Evolutionary conservation across 2,888 invertebrate species (phyloP), one percentile per base, ranked within the genome.

Genomic region (Diaperis boleti): DNA sequence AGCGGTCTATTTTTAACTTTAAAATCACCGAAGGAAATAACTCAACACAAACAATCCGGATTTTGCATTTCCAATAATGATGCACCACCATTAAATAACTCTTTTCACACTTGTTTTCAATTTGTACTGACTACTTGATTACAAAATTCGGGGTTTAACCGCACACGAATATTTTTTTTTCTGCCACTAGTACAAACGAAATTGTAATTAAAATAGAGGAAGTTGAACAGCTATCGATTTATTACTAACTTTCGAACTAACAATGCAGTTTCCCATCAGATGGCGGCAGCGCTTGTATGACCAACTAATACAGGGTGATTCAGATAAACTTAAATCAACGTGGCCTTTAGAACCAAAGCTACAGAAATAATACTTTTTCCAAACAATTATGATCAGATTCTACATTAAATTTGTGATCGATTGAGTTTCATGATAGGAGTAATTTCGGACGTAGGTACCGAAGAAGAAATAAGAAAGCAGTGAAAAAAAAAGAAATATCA

Each of bases 221-320:
- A 15, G 47, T 47, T 47, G 31, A n/a, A 8, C 29, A 47, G 17
- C 26, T 47, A 47, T 33, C 47, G 33, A 47, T 47, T 47, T 17
- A 47, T 31, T 31, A 45, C 7, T 31, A 29, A 26, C 18, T 15
- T 33, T 14, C 14, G 17, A 17, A 44, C 11, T 22, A 22, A 5
- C 35, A 35, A 10, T 35, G 35, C 1, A 35, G 10, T 35, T 35
- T 2, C 35, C 15, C 47, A 47, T 31, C 31, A 47, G 47, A 47
- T 47, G 47, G 47, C 47, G 29, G 47, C 29, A n/a, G 29, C 11
- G 7, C 8, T 26, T 14, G n/a, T n/a, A n/a, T n/a, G n/a, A n/a
- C n/a, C n/a, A n/a, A n/a, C n/a, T n/a, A n/a, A n/a, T n/a, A n/a
- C n/a, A n/a, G n/a, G n/a, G n/a, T n/a, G n/a, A n/a, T n/a, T n/a